These are phyloP conservation scores for Mesochorus sp. DNA, from an alignment of 2,888 invertebrate genomes.

Conservation along the genomic window DNA sequence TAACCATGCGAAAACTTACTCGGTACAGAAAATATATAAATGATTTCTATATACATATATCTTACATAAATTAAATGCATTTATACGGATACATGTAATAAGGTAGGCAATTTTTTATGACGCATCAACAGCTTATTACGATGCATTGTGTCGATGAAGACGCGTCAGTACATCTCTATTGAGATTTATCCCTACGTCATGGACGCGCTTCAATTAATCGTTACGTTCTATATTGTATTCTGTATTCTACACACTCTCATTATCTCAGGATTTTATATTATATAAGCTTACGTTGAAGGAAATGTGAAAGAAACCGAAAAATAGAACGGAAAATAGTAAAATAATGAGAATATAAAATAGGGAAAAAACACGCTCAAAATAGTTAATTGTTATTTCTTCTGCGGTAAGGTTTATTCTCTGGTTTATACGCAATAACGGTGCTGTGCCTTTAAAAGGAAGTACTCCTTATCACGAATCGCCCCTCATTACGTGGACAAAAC, in stretches of 20 bases:
- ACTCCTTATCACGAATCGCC: constrained; percentile 58
- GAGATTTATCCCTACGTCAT: constrained; percentile 21
- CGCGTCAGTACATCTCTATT: constrained; percentile 35
- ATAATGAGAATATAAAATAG: neutral
- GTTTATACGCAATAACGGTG: constrained; percentile 44
- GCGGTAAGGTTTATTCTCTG: constrained; percentile 32
- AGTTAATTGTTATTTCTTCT: constrained; percentile 39
- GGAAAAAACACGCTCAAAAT: neutral
- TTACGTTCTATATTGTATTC: neutral
- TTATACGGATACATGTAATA: no score
- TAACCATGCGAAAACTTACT: constrained; percentile 38
- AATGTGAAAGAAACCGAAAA: neutral
- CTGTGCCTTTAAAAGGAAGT: constrained; percentile 51
- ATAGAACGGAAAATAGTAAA: neutral
- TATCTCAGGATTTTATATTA: neutral
- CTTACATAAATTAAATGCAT: neutral
- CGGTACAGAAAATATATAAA: constrained; percentile 14
- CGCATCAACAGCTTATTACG: constrained; percentile 51
- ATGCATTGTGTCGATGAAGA: constrained; percentile 36
- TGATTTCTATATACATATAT: neutral
- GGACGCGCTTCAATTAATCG: constrained; percentile 22
- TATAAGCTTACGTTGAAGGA: neutral
- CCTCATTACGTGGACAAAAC: constrained; percentile 47
- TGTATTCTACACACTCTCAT: neutral
- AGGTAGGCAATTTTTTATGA: constrained; percentile 41